phyloP scores from a whole-genome alignment of 2,113 vertebrate genomes.

The Pipra filicauda region DNA sequence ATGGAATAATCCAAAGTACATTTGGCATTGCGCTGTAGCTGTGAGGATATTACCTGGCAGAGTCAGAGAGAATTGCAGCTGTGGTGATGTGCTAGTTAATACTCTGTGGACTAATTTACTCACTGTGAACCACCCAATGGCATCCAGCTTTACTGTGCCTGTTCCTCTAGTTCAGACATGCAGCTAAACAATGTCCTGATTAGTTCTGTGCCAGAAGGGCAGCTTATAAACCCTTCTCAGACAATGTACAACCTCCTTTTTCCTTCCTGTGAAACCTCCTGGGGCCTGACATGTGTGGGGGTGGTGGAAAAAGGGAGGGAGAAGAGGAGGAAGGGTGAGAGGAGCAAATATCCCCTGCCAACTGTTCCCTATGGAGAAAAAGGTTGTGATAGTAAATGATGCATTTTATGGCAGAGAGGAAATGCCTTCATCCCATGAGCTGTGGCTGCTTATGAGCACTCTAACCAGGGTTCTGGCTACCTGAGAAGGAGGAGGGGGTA shows the following conservation, averaged over 20 bases:
- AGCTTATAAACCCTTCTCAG: constrained; percentile 31
- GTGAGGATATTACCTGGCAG: neutral
- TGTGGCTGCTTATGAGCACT: neutral
- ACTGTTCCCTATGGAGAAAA: neutral
- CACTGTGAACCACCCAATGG: neutral
- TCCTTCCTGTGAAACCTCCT: neutral
- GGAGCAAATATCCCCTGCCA: neutral
- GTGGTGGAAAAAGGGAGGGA: neutral
- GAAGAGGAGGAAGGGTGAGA: neutral
- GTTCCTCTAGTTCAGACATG: neutral
- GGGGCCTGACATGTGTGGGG: neutral
- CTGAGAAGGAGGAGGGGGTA: neutral
- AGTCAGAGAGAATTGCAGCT: neutral
- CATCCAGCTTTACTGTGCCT: neutral
- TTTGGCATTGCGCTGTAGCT: neutral
- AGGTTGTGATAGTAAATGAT: neutral
- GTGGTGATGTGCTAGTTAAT: neutral
- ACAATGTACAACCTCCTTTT: neutral
- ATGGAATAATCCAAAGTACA: neutral
- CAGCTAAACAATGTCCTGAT: neutral
- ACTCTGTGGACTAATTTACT: neutral
- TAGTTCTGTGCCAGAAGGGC: constrained; percentile 2
- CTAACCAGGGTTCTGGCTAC: neutral
- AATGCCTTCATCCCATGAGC: constrained; percentile 33
- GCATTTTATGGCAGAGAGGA: constrained; percentile 36